These are phyloP conservation scores for Drosophila lacicola DNA, from an alignment of 2,888 invertebrate species.

Conservation along the genomic window DNA sequence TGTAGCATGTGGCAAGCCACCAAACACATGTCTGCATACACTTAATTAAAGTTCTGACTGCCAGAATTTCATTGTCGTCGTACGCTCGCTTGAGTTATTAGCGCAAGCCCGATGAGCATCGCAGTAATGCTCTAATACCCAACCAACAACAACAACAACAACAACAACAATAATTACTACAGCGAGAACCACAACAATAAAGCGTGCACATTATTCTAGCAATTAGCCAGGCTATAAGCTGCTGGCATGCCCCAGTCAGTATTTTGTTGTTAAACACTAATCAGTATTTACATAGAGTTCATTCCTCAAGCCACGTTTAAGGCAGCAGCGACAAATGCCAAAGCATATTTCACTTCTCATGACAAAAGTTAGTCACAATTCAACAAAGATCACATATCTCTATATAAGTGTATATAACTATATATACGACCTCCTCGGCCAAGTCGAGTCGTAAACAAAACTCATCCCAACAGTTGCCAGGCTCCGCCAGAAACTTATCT, in stretches of 20 bases:
- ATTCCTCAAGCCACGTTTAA: slow-evolving; percentile 20
- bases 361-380: slow-evolving; percentile 13
- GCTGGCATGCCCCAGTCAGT: slow-evolving; percentile 43
- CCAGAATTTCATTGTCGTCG: slow-evolving; percentile 31
- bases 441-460: too few species aligned
- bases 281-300: slow-evolving; percentile 11
- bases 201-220: slow-evolving; percentile 40
- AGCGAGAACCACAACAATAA: neutral
- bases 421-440: neutral
- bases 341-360: slow-evolving; percentile 8
- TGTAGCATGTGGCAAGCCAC: slow-evolving; percentile 28
- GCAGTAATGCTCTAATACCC: slow-evolving; percentile 64
- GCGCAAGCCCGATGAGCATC: slow-evolving; percentile 76
- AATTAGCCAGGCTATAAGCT: slow-evolving; percentile 46
- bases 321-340: slow-evolving; percentile 22
- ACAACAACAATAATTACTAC: neutral
- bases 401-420: neutral
- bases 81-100: slow-evolving; percentile 64
- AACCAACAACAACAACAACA: slow-evolving; percentile 7
- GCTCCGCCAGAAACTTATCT: too few species aligned
- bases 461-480: too few species aligned
- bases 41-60: slow-evolving; percentile 42
- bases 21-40: slow-evolving; percentile 3
- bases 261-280: slow-evolving; percentile 27
- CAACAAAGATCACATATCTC: neutral